phyloP scores from a whole-genome alignment of 2,113 vertebrate species.

The Cyanoderma ruficeps region DNA sequence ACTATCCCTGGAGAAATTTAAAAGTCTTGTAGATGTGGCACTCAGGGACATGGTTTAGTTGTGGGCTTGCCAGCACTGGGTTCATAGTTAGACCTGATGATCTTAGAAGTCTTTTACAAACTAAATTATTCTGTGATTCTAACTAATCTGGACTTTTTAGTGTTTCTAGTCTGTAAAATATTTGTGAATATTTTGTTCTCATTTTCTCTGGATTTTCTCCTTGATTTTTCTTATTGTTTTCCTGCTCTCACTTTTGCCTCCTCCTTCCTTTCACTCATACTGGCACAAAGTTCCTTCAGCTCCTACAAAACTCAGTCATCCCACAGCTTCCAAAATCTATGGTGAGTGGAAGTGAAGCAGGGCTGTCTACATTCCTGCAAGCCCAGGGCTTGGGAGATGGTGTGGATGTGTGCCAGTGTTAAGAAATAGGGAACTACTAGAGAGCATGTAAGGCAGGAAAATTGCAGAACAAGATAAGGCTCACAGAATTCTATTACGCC shows the following conservation, averaged over 20 bases:
- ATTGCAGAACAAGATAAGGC: constrained; percentile 44
- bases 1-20: background rate
- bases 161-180: background rate
- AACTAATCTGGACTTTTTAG: background rate
- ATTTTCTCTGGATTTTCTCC: background rate
- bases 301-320: background rate
- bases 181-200: background rate
- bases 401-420: constrained; percentile 19
- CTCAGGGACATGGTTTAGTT: background rate
- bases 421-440: constrained; percentile 14
- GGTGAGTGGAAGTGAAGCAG: background rate
- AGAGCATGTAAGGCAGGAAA: constrained; percentile 25
- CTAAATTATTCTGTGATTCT: background rate
- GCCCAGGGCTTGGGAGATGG: background rate
- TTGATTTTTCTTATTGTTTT: background rate
- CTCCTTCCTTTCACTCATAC: background rate
- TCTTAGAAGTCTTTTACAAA: background rate
- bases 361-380: constrained; percentile 8
- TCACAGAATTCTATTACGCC: background rate
- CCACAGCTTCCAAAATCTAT: background rate
- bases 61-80: background rate
- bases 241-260: background rate
- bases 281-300: background rate
- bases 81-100: background rate
- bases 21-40: background rate